Conservation (phyloP, 1,140 invertebrate genomes). For the Tigriopus japonicus region DNA sequence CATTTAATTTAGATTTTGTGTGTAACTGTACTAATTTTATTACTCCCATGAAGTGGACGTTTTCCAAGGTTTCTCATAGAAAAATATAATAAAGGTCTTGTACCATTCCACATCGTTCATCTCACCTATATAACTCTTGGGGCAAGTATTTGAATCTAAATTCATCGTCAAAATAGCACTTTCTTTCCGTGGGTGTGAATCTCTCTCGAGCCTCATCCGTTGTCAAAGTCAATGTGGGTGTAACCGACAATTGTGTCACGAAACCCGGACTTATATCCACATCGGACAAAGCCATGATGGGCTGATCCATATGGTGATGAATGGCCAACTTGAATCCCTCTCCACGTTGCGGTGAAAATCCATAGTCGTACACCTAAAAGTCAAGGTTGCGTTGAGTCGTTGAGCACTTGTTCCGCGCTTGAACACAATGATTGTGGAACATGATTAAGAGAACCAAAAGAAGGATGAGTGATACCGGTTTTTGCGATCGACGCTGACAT, state of each 20-base stretch:
- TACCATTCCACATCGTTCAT: too few species aligned
- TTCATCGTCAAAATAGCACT: conserved; percentile 9
- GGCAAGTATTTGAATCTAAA: conserved; percentile 12
- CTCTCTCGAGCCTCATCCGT: conserved; percentile 1
- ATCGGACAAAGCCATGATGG: conserved; percentile 12
- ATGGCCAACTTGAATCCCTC: conserved; percentile 14
- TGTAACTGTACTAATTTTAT: too few species aligned
- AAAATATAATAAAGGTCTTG: too few species aligned
- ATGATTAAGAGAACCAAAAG: too few species aligned
- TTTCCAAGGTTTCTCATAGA: too few species aligned
- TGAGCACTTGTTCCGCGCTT: too few species aligned
- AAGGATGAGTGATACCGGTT: too few species aligned
- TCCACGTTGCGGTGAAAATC: conserved; percentile 5
- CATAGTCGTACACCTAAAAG: conserved; percentile 6
- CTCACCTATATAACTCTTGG: neutral
- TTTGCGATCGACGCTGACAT: too few species aligned
- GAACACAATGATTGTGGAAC: too few species aligned
- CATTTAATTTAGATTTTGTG: too few species aligned
- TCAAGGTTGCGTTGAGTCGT: too few species aligned
- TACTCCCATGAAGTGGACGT: too few species aligned
- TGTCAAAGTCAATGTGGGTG: conserved; percentile 2
- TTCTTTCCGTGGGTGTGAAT: conserved; percentile 11
- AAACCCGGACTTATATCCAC: conserved; percentile 13
- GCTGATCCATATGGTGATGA: conserved; percentile 15
- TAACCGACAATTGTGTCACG: conserved; percentile 10